phyloP scores from a whole-genome alignment of 2,797 vertebrate genomes.

The Clamator glandarius region DNA sequence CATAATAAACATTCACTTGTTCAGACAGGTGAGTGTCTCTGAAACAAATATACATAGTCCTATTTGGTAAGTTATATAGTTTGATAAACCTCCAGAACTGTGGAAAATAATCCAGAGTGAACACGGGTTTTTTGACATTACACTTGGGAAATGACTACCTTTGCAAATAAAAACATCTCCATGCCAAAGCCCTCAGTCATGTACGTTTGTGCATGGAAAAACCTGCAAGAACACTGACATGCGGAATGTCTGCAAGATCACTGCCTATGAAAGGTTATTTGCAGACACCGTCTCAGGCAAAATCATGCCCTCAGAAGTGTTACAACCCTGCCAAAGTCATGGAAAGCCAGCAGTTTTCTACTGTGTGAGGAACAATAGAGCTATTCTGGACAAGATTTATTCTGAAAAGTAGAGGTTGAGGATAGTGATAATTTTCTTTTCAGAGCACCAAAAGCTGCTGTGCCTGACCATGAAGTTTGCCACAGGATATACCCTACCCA shows the following conservation, averaged over 20 bases:
- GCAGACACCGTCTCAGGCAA: conserved; percentile 22
- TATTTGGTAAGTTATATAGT: not conserved
- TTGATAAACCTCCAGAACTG: not conserved
- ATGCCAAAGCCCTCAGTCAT: not conserved
- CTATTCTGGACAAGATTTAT: conserved; percentile 50
- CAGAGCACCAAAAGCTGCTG: conserved; percentile 13
- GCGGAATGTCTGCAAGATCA: conserved; percentile 34
- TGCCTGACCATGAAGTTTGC: not conserved
- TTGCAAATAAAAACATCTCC: not conserved
- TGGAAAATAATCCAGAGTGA: not conserved
- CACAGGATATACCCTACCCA: not conserved
- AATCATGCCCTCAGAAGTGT: not conserved
- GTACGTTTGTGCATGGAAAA: conserved; percentile 22
- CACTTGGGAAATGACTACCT: not conserved
- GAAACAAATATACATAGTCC: not conserved
- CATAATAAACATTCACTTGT: not conserved
- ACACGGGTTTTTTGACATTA: not conserved
- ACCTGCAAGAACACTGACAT: not conserved
- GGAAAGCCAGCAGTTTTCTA: conserved; percentile 50
- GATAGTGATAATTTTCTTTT: conserved; percentile 55
- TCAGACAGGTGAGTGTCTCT: not conserved
- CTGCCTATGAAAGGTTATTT: conserved; percentile 46
- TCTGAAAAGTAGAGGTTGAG: conserved; percentile 26
- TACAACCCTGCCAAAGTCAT: conserved; percentile 38
- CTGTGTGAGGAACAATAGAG: conserved; percentile 53